These are phyloP conservation scores for Cyprinus carpio DNA, from an alignment of 2,113 vertebrate genomes.

Conservation along the genomic window DNA sequence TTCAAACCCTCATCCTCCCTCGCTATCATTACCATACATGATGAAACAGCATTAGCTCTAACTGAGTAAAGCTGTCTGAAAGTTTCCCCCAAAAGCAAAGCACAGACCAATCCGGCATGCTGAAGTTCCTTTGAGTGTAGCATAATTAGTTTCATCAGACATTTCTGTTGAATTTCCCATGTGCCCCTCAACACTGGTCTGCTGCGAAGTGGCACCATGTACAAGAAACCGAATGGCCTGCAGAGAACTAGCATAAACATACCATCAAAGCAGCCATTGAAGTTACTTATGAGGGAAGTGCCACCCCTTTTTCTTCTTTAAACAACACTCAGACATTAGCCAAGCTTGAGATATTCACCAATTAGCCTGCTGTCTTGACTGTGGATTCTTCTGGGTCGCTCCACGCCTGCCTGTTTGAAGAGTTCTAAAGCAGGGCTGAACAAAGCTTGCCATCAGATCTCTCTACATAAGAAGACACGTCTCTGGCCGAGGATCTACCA, in stretches of 20 bases:
- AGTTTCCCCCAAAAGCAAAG: slow-evolving; percentile 18
- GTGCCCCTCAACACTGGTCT: neutral
- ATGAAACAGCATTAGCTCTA: slow-evolving; percentile 33
- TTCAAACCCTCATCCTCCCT: slow-evolving; percentile 1
- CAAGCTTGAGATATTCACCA: neutral
- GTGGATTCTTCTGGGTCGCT: neutral
- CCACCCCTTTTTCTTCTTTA: neutral
- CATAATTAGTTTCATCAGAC: slow-evolving; percentile 52
- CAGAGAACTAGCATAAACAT: slow-evolving; percentile 39
- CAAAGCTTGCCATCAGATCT: slow-evolving; percentile 37
- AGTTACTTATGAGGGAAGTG: neutral
- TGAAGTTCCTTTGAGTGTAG: slow-evolving; percentile 29
- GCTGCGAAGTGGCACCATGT: neutral
- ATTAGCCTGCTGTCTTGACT: slow-evolving; percentile 18
- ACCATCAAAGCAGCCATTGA: slow-evolving; percentile 25
- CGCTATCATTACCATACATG: neutral
- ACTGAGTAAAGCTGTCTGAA: neutral
- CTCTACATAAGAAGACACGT: slow-evolving; percentile 31
- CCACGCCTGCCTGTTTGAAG: neutral
- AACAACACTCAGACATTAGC: slow-evolving; percentile 21
- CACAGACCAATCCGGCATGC: slow-evolving; percentile 7
- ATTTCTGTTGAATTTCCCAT: slow-evolving; percentile 31
- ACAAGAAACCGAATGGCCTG: slow-evolving; percentile 6
- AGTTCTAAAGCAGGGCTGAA: neutral
- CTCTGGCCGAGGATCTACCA: slow-evolving; percentile 20